A percentile compares a stretch with the other conserved stretches of the same genome.
These are phyloP conservation scores for Lucilia sericata DNA, from an alignment of 1,140 invertebrate species.

Conservation along the genomic window DNA sequence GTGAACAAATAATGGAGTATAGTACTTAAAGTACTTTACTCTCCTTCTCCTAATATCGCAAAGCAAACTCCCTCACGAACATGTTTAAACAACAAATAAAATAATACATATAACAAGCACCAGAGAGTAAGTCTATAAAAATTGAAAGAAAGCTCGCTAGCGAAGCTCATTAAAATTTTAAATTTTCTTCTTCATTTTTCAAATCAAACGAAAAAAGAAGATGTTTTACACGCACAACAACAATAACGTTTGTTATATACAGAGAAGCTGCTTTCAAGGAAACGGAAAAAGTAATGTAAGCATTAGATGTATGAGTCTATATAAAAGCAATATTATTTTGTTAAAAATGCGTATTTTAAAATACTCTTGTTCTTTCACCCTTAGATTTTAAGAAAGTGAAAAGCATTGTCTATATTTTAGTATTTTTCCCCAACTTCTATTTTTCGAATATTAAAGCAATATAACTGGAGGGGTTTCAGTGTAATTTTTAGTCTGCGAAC, in stretches of 20 bases:
- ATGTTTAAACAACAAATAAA: no score
- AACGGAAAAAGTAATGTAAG: conserved; percentile 4
- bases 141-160: background rate
- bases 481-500: background rate
- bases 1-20: background rate
- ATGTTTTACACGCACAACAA: background rate
- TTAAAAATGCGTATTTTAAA: background rate
- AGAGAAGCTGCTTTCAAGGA: background rate
- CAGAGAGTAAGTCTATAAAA: background rate
- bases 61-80: no score
- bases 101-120: background rate
- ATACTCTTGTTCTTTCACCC: no score
- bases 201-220: conserved; percentile 10
- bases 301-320: background rate
- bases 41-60: background rate
- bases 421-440: no score
- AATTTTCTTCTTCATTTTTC: conserved; percentile 25
- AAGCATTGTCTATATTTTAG: no score
- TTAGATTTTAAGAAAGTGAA: no score
- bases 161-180: conserved; percentile 44
- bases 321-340: background rate
- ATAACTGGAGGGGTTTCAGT: background rate
- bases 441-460: background rate
- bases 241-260: background rate
- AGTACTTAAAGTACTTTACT: background rate